These are phyloP conservation scores for Anguilla megastoma DNA, from an alignment of 2,797 vertebrate species.

Conservation along the genomic window DNA sequence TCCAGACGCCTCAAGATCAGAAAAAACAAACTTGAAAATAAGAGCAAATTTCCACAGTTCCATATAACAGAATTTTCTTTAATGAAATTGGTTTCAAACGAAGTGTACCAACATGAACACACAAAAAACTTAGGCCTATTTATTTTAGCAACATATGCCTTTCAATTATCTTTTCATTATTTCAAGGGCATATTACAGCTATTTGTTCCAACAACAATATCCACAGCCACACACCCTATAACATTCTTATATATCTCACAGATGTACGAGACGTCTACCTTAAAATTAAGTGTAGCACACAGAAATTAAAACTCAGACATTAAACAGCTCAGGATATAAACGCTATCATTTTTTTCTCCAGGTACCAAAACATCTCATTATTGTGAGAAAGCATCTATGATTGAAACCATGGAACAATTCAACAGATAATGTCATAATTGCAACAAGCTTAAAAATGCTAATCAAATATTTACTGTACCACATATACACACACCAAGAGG, in stretches of 20 bases:
- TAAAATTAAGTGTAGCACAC: background rate
- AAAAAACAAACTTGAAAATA: background rate
- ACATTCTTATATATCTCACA: background rate
- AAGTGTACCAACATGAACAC: background rate
- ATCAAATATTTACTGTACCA: slow-evolving; percentile 10
- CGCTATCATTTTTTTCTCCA: background rate
- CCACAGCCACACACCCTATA: background rate
- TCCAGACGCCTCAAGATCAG: slow-evolving; percentile 4
- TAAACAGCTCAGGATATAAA: background rate
- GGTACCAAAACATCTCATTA: background rate
- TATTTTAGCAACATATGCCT: background rate
- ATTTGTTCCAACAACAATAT: background rate
- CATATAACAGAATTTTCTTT: background rate
- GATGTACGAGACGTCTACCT: background rate
- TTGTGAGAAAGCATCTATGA: background rate
- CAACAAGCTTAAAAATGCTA: slow-evolving; percentile 16
- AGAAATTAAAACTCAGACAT: background rate
- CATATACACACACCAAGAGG: background rate
- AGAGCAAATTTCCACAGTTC: background rate
- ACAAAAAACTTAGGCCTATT: background rate
- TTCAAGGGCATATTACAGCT: background rate
- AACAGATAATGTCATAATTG: background rate
- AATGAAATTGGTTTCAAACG: background rate
- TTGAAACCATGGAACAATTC: background rate
- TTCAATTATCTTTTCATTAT: background rate